phyloP scores from a whole-genome alignment of 2,888 invertebrate genomes.

The Lycocerus yunnanus region DNA sequence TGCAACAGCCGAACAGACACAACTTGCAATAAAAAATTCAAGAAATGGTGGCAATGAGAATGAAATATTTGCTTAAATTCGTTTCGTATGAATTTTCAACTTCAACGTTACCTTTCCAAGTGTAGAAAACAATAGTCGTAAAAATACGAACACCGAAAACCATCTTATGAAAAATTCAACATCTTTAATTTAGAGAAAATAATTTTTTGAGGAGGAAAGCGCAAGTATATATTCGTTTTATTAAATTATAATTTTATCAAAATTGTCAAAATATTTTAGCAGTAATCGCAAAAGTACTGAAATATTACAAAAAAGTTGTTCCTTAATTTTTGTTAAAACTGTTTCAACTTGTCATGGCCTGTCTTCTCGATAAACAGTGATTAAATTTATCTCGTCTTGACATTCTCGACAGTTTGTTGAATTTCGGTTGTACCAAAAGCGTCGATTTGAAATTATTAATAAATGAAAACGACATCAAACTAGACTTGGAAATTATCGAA shows the following conservation, averaged over 20 bases:
- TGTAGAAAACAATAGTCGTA: neutral
- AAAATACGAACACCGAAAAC: neutral
- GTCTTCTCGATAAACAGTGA: neutral
- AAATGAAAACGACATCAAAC: neutral
- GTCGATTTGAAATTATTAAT: neutral
- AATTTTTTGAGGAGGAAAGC: neutral
- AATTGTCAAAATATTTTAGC: neutral
- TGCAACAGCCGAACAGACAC: neutral
- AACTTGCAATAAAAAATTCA: neutral
- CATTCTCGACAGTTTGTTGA: neutral
- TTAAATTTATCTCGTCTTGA: neutral
- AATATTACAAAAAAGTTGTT: neutral
- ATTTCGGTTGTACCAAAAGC: neutral
- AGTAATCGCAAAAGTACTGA: neutral
- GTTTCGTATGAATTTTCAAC: neutral
- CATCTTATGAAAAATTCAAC: neutral
- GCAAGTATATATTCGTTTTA: neutral
- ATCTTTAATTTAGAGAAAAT: neutral
- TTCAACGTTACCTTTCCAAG: neutral
- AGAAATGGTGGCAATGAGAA: neutral
- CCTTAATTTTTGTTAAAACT: neutral
- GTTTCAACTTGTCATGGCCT: neutral
- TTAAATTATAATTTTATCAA: neutral
- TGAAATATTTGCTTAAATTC: neutral
- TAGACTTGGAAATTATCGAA: neutral